Evolutionary conservation across 1,140 invertebrate genomes (phyloP).

Genomic region (Lepidurus packardi): DNA sequence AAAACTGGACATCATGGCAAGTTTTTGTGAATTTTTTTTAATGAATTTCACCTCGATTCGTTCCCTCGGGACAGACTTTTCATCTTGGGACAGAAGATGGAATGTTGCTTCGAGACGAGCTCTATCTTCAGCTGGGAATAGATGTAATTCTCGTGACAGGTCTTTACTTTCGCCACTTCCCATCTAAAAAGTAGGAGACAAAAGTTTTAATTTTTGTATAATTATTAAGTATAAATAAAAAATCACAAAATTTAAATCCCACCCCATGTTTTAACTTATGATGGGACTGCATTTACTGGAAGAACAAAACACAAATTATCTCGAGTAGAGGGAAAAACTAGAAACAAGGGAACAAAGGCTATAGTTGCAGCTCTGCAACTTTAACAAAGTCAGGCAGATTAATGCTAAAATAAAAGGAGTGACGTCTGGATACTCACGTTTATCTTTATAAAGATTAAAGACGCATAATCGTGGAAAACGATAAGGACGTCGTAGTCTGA

Average conservation of each 20-base stretch:
- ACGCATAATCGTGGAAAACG: no score
- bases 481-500: no score
- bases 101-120: neutral
- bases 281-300: neutral
- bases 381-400: no score
- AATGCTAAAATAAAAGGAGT: no score
- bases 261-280: neutral
- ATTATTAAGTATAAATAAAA: neutral
- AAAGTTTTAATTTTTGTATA: neutral
- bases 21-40: neutral
- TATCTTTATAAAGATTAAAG: no score
- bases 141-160: slow-evolving; percentile 18
- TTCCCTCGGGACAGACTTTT: neutral
- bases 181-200: slow-evolving; percentile 1
- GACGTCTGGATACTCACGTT: no score
- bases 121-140: slow-evolving; percentile 23
- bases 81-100: neutral
- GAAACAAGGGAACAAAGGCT: no score
- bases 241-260: neutral
- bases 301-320: no score
- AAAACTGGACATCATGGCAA: neutral
- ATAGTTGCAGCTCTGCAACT: no score
- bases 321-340: no score
- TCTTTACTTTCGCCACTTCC: slow-evolving; percentile 25
- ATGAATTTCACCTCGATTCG: neutral